A percentile compares a stretch with the other conserved stretches of the same genome.
phyloP scores from a whole-genome alignment of 2,797 vertebrate genomes.

The Halcyon badia region DNA sequence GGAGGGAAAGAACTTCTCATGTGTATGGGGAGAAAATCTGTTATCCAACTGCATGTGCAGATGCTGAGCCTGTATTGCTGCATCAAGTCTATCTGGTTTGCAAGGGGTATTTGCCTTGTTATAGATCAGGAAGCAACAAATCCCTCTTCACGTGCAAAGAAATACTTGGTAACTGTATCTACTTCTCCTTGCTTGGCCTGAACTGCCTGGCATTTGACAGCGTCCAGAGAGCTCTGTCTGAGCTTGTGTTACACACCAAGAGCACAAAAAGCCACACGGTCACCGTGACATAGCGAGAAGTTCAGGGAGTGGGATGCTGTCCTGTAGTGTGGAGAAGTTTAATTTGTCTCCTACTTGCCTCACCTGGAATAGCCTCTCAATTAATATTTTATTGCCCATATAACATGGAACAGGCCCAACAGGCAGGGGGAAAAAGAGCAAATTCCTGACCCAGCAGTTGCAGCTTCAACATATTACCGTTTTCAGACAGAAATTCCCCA shows the following conservation, averaged over 20 bases:
- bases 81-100: neutral
- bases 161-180: neutral
- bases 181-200: neutral
- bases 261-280: neutral
- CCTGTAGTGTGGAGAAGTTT: neutral
- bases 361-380: neutral
- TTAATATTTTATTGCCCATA: neutral
- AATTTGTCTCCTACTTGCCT: neutral
- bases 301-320: neutral
- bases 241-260: neutral
- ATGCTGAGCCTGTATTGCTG: neutral
- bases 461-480: neutral
- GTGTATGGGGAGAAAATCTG: neutral
- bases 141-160: neutral
- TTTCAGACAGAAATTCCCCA: neutral
- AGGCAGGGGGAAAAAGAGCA: neutral
- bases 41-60: neutral
- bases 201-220: neutral
- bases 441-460: neutral
- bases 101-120: neutral
- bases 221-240: neutral
- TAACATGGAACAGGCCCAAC: neutral
- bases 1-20: neutral
- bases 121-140: neutral
- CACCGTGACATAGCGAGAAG: accelerated